These are phyloP conservation scores for Rhopilema esculentum DNA, from an alignment of 30 jellyfish, hydroid and myxozoan genomes.

Conservation along the genomic window DNA sequence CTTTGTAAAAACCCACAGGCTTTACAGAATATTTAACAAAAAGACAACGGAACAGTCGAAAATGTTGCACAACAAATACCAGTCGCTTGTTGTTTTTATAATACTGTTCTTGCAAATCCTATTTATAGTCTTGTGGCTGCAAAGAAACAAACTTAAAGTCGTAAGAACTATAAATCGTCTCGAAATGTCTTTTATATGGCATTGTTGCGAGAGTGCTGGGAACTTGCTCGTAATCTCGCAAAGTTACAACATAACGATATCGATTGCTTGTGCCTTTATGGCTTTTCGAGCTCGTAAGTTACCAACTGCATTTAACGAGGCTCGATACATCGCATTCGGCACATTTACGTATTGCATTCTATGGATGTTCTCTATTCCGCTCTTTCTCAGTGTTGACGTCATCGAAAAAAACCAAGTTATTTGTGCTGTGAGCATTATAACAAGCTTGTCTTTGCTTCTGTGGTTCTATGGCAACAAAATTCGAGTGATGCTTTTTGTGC, in stretches of 20 bases:
- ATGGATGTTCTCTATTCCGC: constrained; percentile 74
- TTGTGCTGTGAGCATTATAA: constrained; percentile 42
- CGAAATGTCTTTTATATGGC: constrained; percentile 28
- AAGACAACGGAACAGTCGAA: constrained; percentile 68
- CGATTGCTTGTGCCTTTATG: constrained; percentile 65
- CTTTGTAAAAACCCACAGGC: constrained; percentile 78
- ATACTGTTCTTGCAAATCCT: constrained; percentile 57
- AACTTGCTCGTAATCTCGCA: constrained; percentile 40
- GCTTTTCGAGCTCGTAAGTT: constrained; percentile 91
- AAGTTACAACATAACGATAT: constrained; percentile 46
- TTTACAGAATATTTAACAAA: constrained; percentile 69
- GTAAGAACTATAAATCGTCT: background rate
- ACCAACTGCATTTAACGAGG: constrained; percentile 86
- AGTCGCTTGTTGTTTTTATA: constrained; percentile 49
- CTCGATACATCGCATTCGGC: constrained; percentile 79
- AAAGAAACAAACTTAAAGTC: constrained; percentile 39
- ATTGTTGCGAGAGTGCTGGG: constrained; percentile 60
- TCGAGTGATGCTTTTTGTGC: constrained; percentile 65
- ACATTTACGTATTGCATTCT: constrained; percentile 68
- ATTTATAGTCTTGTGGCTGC: constrained; percentile 45
- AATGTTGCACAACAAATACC: constrained; percentile 71
- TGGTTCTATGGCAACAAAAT: constrained; percentile 64
- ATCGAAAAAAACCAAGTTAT: constrained; percentile 22
- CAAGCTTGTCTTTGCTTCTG: constrained; percentile 37
- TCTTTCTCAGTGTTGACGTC: constrained; percentile 65